Evolutionary conservation across 2,113 vertebrate species (phyloP).

Genomic region (Oenanthe melanoleuca): DNA sequence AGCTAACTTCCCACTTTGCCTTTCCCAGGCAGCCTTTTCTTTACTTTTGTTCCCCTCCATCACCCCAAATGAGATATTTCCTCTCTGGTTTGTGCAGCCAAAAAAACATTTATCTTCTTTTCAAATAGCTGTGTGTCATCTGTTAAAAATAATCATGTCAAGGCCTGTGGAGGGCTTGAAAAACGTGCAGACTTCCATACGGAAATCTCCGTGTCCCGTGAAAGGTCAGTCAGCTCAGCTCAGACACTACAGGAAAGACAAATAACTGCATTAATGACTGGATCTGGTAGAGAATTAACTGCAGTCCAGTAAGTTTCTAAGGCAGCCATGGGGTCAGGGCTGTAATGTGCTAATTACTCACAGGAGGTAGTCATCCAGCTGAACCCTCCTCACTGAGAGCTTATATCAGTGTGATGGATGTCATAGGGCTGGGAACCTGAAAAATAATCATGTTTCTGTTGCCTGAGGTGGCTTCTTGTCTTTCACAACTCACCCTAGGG

Average conservation of each 20-base stretch:
- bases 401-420: not conserved
- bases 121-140: slow-evolving; percentile 10
- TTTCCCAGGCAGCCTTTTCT: not conserved
- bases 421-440: not conserved
- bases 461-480: not conserved
- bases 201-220: not conserved
- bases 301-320: not conserved
- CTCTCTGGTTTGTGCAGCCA: not conserved
- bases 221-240: slow-evolving; percentile 36
- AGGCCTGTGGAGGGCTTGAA: not conserved
- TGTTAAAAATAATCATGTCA: slow-evolving; percentile 58
- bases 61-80: not conserved
- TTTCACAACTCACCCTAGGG: not conserved
- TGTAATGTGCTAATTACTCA: slow-evolving; percentile 34
- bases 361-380: not conserved
- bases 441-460: not conserved
- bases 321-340: not conserved
- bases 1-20: not conserved
- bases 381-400: not conserved
- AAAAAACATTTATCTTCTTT: slow-evolving; percentile 8
- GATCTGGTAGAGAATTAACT: slow-evolving; percentile 25
- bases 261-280: not conserved
- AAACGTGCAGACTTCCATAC: slow-evolving; percentile 47
- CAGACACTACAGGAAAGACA: not conserved
- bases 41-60: not conserved